A percentile compares a stretch with the other conserved stretches of the same genome.
Conservation (phyloP, 2,888 invertebrate genomes). For the Adelognathus sp. region DNA sequence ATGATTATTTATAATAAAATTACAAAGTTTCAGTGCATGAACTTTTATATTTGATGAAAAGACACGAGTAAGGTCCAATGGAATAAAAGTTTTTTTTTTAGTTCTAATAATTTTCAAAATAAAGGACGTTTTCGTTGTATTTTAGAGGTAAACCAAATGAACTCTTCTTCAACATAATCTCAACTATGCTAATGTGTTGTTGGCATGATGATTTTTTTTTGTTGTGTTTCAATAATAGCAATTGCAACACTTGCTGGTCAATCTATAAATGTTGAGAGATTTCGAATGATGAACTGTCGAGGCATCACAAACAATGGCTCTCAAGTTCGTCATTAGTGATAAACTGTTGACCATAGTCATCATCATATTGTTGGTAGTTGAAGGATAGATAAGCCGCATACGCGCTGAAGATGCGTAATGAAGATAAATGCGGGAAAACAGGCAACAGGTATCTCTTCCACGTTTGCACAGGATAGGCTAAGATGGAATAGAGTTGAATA, state of each 20-base stretch:
- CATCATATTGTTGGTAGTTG: slow-evolving; percentile 46
- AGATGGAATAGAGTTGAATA: slow-evolving; percentile 20
- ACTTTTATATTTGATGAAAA: too few relatives aligned
- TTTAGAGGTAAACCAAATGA: not conserved
- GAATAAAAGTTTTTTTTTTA: too few relatives aligned
- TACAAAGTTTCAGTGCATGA: too few relatives aligned
- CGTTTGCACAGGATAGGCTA: not conserved
- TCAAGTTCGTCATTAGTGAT: slow-evolving; percentile 46
- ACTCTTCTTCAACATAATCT: not conserved
- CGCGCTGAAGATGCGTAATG: slow-evolving; percentile 39
- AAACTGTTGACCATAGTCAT: slow-evolving; percentile 33
- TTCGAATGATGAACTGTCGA: not conserved
- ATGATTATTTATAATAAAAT: too few relatives aligned
- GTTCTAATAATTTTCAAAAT: too few relatives aligned
- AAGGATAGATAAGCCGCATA: slow-evolving; percentile 16
- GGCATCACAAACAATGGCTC: slow-evolving; percentile 22
- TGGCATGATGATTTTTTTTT: not conserved
- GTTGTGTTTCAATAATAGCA: not conserved
- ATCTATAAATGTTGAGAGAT: not conserved
- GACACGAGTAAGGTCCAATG: too few relatives aligned
- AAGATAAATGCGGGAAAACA: slow-evolving; percentile 55
- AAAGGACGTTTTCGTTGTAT: too few relatives aligned
- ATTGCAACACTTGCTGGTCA: not conserved
- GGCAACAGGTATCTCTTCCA: not conserved
- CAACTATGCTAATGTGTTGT: not conserved